Base-by-base conservation (phyloP, 2,888 invertebrate species). In the Clostera curtula region DNA sequence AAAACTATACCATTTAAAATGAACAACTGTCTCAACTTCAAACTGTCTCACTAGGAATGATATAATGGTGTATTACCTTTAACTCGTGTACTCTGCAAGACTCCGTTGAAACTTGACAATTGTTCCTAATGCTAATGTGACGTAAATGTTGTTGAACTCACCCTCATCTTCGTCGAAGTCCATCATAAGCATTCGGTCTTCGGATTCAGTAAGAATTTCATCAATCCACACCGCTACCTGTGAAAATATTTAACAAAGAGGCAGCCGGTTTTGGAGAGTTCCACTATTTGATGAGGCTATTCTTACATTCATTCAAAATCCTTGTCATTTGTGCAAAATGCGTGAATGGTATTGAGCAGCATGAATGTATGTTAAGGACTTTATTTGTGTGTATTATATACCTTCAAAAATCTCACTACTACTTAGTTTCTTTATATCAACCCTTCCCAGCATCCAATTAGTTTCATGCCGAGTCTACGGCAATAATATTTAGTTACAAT, bases 121-220 rank as follows among this genome's bases (percentile, higher is more conserved):
- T 62, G 62, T 63, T 59, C 51, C 27, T 27, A 10, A 30, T 9
- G 4, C 17, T 19, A 6, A 13, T 11, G n/a, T n/a, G n/a, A n/a
- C n/a, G n/a, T 8, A 5, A 23, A 3, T 23, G 13, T 5, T 23
- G 5, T 22, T 2, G 9, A 13, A 34, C 60, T 64, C 50, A 83
- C 83, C 83, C 5, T 76, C 70, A 28, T 83, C 80, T 55, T 82
- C 83, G 27, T 83, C 83, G 30, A 67, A 70, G 52, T 83, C 83
- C 80, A 82, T 82, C 76, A 82, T 77, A 12, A 82, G 52, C 79
- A 82, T 79, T n/a, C 73, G 61, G 24, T 80, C 82, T 14, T 82
- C 77, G 1, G 80, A 74, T 36, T 83, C 83, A 10, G 57, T 45
- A 7, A 83, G 58, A 24, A 83, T 70, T 49, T 80, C 79, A 24